Base-by-base conservation (phyloP, 35 echinoderm and acorn worm species). In the Lytechinus variegatus region DNA sequence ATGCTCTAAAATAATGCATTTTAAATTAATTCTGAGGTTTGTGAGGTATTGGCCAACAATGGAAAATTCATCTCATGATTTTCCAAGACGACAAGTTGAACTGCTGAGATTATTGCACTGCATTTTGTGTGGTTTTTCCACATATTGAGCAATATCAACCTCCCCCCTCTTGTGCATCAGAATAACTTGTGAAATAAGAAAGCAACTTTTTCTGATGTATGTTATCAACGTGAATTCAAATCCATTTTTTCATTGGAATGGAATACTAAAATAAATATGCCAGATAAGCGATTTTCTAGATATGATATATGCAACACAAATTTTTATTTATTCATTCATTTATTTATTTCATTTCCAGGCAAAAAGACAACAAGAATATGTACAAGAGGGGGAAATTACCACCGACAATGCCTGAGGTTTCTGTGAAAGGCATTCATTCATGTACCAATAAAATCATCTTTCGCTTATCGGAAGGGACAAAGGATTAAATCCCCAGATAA, bases 61-160 rank as follows among this genome's bases (percentile, higher is more conserved):
- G 66, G 21, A 79, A 19, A 79, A 3, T 79, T 79, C 66, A 79
- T 79, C 66, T 79, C 66, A 79, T 79, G 24, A 79, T 79, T 79
- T 79, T 79, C 66, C 66, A 79, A 79, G 66, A 79, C 24, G 66
- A 79, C 66, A 79, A 79, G 19, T 79, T 79, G 66, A 79, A 79
- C 66, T 79, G 66, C 4, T 6, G 66, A 79, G 66, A 79, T 79
- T 79, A 7, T 24, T 7, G 66, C 3, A 4, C 66, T 27, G 66
- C 66, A 19, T 79, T 79, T 79, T 16, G 12, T 24, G 66, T 79
- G 66, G 66, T 79, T 79, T 57, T 79, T 24, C 19, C 66, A 5
- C 66, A 79, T 79, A 24, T 79, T 79, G 66, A 79, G 66, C 66
- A 79, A 24, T 7, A 79, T 79, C n/a, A 79, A 79, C 66, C 66